Evolutionary conservation across 2,797 vertebrate species (phyloP).

Genomic region (Cirrhinus molitorella): DNA sequence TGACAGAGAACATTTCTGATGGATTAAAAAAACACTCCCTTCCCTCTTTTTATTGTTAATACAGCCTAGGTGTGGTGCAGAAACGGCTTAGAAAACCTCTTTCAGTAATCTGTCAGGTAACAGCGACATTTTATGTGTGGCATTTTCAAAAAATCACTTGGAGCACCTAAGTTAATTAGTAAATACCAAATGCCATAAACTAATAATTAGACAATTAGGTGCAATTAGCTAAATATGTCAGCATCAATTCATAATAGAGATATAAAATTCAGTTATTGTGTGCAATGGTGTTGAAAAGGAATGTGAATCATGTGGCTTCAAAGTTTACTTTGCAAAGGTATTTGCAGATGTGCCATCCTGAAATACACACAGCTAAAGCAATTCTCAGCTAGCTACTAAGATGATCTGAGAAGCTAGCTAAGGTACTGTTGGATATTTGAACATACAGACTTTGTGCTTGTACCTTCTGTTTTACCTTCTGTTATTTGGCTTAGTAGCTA

Average conservation of each 20-base stretch:
- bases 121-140: neutral
- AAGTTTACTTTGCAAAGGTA: neutral
- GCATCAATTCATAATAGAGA: neutral
- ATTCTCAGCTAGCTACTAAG: neutral
- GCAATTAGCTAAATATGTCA: conserved; percentile 11
- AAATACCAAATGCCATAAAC: conserved; percentile 17
- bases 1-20: neutral
- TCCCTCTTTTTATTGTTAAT: neutral
- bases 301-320: neutral
- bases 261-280: neutral
- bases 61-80: neutral
- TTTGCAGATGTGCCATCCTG: neutral
- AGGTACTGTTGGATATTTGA: neutral
- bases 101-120: neutral
- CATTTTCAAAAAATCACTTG: conserved; percentile 20
- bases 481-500: conserved; percentile 24
- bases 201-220: neutral
- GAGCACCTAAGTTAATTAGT: neutral
- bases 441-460: neutral
- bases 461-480: neutral
- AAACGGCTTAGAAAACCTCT: neutral
- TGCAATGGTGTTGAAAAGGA: neutral
- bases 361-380: neutral
- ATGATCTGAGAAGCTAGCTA: neutral
- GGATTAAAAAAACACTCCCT: neutral